Evolutionary conservation across 2,888 invertebrate genomes (phyloP), one percentile per base, ranked within the genome.

Genomic region (Scotopteryx bipunctaria): DNA sequence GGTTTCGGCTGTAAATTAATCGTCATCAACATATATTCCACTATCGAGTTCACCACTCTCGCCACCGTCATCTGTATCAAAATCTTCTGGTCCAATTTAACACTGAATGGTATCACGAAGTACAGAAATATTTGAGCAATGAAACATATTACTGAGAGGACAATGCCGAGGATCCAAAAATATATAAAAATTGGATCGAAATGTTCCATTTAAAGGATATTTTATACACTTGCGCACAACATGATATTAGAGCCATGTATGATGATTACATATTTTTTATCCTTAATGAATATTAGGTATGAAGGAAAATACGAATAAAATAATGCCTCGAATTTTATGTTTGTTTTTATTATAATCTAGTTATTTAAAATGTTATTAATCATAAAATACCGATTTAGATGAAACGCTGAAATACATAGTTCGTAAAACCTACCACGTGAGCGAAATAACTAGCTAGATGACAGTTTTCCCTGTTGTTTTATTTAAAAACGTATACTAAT

Each of bases 41-140:
- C 0, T n/a, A 35, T 19, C 8, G 27, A 17, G 35, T 49, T 31
- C 8, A 36, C 11, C 2, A 46, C n/a, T 23, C 45, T 35, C 4
- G 51, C 29, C 0, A 13, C 13, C 1, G 45, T 45, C 36, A 52
- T n/a, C 14, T 52, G 51, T 5, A 44, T 52, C 17, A 52, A 9
- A 2, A 52, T 14, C 15, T 45, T 52, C 31, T 52, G 51, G 14
- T 52, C 41, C 21, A 45, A 19, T 13, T 52, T 46, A 17, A 45
- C 41, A 23, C 45, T 36, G 3, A 40, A 36, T n/a, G 45, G 46
- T 8, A 52, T 4, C 21, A 42, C 23, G 4, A 42, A n/a, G 13
- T 46, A 52, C 2, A 51, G 4, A 19, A 40, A 45, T 29, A 52
- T 17, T 42, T 52, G 52, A 3, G 8, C 17, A 5, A 52, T 9